These are phyloP conservation scores for Sphaerodactylus townsendi DNA, from an alignment of 2,113 vertebrate genomes.

Conservation along the genomic window DNA sequence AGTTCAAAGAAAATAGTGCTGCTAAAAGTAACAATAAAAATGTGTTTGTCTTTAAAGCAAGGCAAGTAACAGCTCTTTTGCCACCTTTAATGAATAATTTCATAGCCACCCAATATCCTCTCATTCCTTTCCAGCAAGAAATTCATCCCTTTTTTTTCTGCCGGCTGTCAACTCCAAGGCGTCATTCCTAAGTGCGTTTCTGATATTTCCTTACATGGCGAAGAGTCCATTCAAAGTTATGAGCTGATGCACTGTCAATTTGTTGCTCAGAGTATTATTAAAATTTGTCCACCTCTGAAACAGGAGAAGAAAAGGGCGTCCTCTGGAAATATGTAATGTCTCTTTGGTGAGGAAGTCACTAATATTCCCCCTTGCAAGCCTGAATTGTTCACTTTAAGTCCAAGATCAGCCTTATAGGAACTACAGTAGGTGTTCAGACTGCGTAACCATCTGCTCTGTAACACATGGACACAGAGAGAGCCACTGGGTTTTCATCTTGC, in stretches of 20 bases:
- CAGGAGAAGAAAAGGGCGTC: slow-evolving; percentile 19
- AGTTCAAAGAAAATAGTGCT: slow-evolving; percentile 42
- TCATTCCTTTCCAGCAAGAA: slow-evolving; percentile 77
- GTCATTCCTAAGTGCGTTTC: slow-evolving; percentile 40
- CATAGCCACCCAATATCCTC: slow-evolving; percentile 70
- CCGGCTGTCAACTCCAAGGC: slow-evolving; percentile 51
- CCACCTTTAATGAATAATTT: slow-evolving; percentile 61
- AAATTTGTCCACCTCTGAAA: not conserved
- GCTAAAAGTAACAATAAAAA: slow-evolving; percentile 55
- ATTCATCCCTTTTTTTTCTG: slow-evolving; percentile 73
- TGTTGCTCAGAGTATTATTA: slow-evolving; percentile 23
- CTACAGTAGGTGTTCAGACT: not conserved
- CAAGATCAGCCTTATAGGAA: not conserved
- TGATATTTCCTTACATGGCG: slow-evolving; percentile 39
- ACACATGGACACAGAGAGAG: rapidly evolving
- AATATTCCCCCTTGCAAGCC: not conserved
- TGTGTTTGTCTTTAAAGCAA: slow-evolving; percentile 29
- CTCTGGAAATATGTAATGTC: not conserved
- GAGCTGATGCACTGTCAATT: not conserved
- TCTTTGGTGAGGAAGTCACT: slow-evolving; percentile 6
- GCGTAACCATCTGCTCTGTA: not conserved
- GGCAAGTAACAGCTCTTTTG: slow-evolving; percentile 67
- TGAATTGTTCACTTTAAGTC: not conserved
- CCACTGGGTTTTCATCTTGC: not conserved
- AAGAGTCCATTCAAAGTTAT: slow-evolving; percentile 49